Percentiles rank a stretch among this genome's conserved stretches.
Conservation (phyloP, 2,113 vertebrate species). For the Castor canadensis region DNA sequence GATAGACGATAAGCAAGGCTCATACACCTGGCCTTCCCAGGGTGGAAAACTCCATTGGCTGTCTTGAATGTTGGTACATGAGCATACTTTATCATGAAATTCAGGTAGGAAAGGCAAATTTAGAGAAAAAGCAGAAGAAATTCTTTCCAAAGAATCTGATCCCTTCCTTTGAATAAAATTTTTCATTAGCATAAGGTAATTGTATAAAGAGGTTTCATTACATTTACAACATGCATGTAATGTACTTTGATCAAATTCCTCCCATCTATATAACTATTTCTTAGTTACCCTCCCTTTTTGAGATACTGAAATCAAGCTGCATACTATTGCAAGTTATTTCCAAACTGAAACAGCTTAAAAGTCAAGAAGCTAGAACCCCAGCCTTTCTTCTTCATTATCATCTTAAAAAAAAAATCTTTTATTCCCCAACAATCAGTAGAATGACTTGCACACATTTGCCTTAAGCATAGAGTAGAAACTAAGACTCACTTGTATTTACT, state of each 20-base stretch:
- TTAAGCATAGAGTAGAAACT: background rate
- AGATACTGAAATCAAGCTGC: background rate
- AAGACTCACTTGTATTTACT: background rate
- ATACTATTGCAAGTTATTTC: background rate
- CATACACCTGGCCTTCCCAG: slow-evolving; percentile 62
- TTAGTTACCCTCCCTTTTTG: too few species aligned
- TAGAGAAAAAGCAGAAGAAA: slow-evolving; percentile 24
- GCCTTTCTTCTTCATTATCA: background rate
- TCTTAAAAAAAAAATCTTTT: slow-evolving; percentile 11
- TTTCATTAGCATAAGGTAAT: too few species aligned
- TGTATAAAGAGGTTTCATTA: too few species aligned
- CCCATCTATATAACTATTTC: too few species aligned
- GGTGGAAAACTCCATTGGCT: slow-evolving; percentile 74
- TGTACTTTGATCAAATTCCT: too few species aligned
- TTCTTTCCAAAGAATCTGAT: background rate
- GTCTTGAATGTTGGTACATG: slow-evolving; percentile 23
- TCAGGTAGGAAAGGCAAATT: slow-evolving; percentile 32
- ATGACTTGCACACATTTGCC: slow-evolving; percentile 44
- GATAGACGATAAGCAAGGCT: slow-evolving; percentile 81
- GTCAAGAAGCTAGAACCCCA: background rate
- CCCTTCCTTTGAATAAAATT: too few species aligned
- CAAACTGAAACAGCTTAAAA: background rate
- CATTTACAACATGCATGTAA: too few species aligned
- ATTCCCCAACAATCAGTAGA: background rate
- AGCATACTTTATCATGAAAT: background rate